These are phyloP conservation scores for Ceraclea dissimilis DNA, from an alignment of 2,888 invertebrate genomes.

Conservation along the genomic window DNA sequence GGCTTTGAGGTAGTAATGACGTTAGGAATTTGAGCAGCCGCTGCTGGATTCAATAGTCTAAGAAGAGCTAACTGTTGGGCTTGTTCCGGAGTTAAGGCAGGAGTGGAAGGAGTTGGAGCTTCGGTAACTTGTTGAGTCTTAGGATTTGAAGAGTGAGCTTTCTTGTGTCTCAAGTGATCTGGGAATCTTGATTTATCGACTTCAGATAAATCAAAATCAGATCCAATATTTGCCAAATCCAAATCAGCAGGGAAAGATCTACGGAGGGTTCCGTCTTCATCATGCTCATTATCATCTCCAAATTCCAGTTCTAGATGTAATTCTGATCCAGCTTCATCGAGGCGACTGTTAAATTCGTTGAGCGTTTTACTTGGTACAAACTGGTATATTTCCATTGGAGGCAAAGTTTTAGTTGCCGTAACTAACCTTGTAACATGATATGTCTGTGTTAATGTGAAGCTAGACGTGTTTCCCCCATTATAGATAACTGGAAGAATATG, in stretches of 20 bases:
- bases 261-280: constrained; percentile 44
- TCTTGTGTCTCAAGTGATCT: constrained; percentile 47
- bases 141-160: constrained; percentile 40
- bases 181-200: constrained; percentile 56
- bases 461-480: constrained; percentile 64
- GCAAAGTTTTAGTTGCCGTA: constrained; percentile 83
- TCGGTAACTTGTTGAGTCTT: constrained; percentile 47
- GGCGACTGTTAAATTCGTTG: constrained; percentile 79
- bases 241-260: constrained; percentile 57
- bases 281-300: constrained; percentile 68
- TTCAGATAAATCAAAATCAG: constrained; percentile 63
- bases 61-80: constrained; percentile 68
- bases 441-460: constrained; percentile 79
- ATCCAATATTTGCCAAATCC: constrained; percentile 65
- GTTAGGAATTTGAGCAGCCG: constrained; percentile 58
- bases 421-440: constrained; percentile 81
- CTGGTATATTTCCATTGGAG: constrained; percentile 80
- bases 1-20: constrained; percentile 75
- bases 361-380: constrained; percentile 79
- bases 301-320: constrained; percentile 79
- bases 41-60: constrained; percentile 61
- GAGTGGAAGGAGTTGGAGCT: constrained; percentile 41
- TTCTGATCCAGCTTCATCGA: constrained; percentile 86
- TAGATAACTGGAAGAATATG: constrained; percentile 78
- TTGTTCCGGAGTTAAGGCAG: constrained; percentile 60